Evolutionary conservation across 2,797 vertebrate genomes (phyloP), one percentile per base, ranked within the genome.

Genomic region (Propithecus deckenii): DNA sequence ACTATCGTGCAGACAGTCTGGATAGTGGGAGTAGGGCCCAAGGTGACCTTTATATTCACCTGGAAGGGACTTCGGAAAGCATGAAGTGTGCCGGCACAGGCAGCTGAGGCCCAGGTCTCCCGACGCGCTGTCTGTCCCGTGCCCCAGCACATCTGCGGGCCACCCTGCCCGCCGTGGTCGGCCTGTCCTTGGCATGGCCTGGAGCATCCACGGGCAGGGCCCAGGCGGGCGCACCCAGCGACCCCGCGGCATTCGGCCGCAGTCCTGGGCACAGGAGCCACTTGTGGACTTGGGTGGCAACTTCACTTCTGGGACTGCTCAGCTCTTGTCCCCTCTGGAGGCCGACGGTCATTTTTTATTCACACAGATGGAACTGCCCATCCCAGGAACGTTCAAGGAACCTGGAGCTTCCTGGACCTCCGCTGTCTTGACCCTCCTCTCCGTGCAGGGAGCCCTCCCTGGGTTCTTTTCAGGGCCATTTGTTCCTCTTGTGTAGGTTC

Each of bases 131-230:
- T 48, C 8, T 67, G 86, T 30, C 74, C 55, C 6, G 4, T 9
- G 41, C 28, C 67, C 57, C n/a, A 32, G 18, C 25, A 1, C 1
- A 0, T 11, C 30, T 55, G 41, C 23, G 7, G 5, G 15, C 20
- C 0, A 0, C 57, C 30, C 76, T 10, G 11, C 57, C 57, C 32
- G n/a, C 9, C 8, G 3, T 18, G 10, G 2, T 8, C 12, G 4
- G 12, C 38, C 67, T 67, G 12, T 71, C 8, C 14, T 59, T 23
- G 32, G 71, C 22, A 3, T 11, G 11, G 14, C 17, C 71, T 52
- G 52, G 38, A 23, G 17, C 23, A 0, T 50, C 35, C 8, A 0
- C 13, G 13, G 41, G 22, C 28, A 78, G 22, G 50, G 23, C 59
- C 32, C 38, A 5, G 48, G 23, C 15, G 13, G 61, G 23, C 4